Percentiles rank a stretch among this genome's conserved stretches.
Evolutionary conservation across 2,888 invertebrate genomes (phyloP).

Genomic region (Protophormia terraenovae): DNA sequence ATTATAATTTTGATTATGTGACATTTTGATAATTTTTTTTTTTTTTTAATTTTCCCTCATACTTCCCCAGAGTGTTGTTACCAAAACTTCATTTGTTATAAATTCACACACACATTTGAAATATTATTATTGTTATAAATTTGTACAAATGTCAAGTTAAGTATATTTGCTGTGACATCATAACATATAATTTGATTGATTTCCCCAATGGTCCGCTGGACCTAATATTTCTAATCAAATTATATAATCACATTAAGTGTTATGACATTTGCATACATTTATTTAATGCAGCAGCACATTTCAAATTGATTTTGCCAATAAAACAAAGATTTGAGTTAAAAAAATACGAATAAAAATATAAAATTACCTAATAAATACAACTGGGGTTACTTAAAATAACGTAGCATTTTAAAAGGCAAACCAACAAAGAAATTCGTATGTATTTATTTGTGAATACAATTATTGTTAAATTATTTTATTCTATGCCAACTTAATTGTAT

Average conservation of each 20-base stretch:
- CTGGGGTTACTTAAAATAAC: too few relatives aligned
- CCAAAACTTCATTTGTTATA: constrained; percentile 6
- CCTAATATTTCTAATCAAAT: constrained; percentile 28
- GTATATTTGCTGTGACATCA: background rate
- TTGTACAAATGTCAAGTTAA: background rate
- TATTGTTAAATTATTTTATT: too few relatives aligned
- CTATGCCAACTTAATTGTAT: too few relatives aligned
- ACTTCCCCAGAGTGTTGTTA: constrained; percentile 26
- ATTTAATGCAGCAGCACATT: background rate
- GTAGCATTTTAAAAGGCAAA: too few relatives aligned
- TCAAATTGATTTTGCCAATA: background rate
- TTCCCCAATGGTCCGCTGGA: background rate
- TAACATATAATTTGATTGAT: constrained; percentile 35
- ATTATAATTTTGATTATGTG: constrained; percentile 2
- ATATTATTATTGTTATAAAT: background rate
- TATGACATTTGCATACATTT: background rate
- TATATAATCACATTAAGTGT: background rate
- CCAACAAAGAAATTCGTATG: too few relatives aligned
- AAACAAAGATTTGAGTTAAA: background rate
- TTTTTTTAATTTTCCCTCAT: background rate
- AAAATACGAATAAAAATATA: too few relatives aligned
- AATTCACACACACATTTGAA: background rate
- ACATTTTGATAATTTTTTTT: background rate
- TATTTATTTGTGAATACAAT: too few relatives aligned
- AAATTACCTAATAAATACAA: too few relatives aligned